These are phyloP conservation scores for Euclidia mi DNA, from an alignment of 2,888 invertebrate genomes.

Conservation along the genomic window DNA sequence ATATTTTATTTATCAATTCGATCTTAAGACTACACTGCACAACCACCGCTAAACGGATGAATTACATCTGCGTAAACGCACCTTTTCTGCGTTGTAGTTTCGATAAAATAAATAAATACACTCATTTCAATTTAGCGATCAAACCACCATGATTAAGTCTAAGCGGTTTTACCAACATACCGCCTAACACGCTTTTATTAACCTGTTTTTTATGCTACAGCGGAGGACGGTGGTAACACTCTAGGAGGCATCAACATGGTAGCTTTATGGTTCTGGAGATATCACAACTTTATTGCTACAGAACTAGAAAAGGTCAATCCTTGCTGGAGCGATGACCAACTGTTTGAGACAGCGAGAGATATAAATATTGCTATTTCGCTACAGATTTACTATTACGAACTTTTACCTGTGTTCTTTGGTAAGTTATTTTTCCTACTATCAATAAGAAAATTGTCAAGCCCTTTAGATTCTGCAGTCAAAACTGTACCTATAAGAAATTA, in stretches of 20 bases:
- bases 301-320: constrained; percentile 62
- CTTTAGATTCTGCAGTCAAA: no score
- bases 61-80: no score
- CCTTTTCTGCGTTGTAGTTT: no score
- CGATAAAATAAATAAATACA: no score
- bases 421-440: constrained; percentile 24
- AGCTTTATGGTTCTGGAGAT: constrained; percentile 65
- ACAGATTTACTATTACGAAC: constrained; percentile 67
- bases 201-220: constrained; percentile 41
- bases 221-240: constrained; percentile 61
- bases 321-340: constrained; percentile 67
- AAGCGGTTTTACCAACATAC: no score
- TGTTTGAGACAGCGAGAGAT: constrained; percentile 66
- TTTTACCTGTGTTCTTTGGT: constrained; percentile 64
- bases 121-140: no score
- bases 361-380: constrained; percentile 65
- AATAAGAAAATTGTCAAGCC: no score
- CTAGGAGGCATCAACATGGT: constrained; percentile 60
- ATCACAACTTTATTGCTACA: constrained; percentile 65
- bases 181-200: not conserved
- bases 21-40: no score
- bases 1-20: no score
- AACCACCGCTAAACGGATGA: no score
- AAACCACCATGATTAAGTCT: no score
- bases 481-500: no score